These are phyloP conservation scores for Zeus faber DNA, from an alignment of 2,113 vertebrate species.

Conservation along the genomic window DNA sequence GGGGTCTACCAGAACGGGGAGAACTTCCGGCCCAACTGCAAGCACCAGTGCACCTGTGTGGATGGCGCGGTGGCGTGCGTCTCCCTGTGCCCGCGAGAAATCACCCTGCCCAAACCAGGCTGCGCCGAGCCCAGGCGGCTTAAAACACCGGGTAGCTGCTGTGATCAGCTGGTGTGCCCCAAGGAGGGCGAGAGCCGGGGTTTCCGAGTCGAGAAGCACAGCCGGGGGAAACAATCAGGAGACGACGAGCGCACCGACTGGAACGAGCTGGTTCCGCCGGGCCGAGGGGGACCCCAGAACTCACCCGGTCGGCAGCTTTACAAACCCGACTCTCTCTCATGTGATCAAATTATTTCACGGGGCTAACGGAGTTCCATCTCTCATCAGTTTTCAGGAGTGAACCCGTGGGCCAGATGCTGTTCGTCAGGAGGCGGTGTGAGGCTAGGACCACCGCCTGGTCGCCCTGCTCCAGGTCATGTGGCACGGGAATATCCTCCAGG, in stretches of 20 bases:
- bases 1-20: conserved; percentile 95
- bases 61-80: conserved; percentile 90
- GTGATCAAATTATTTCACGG: not conserved
- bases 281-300: conserved; percentile 77
- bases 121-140: conserved; percentile 84
- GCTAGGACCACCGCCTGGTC: conserved; percentile 91
- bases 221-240: conserved; percentile 50
- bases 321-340: not conserved
- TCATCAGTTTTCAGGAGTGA: conserved; percentile 52
- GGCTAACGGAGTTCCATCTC: not conserved
- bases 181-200: conserved; percentile 60
- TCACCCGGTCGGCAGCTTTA: conserved; percentile 80
- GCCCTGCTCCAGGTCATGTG: conserved; percentile 89
- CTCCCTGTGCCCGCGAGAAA: conserved; percentile 87
- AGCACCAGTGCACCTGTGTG: conserved; percentile 95
- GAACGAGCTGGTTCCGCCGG: conserved; percentile 80
- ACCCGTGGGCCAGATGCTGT: conserved; percentile 65
- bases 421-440: conserved; percentile 75
- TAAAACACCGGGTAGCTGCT: conserved; percentile 86
- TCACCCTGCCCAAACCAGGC: conserved; percentile 82
- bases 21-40: conserved; percentile 93
- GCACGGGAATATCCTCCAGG: conserved; percentile 85
- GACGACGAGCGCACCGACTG: conserved; percentile 80
- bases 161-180: conserved; percentile 84
- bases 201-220: conserved; percentile 23